Evolutionary conservation across 2,113 vertebrate genomes (phyloP), one percentile per base, ranked within the genome.

Genomic region (Halichoeres trimaculatus): DNA sequence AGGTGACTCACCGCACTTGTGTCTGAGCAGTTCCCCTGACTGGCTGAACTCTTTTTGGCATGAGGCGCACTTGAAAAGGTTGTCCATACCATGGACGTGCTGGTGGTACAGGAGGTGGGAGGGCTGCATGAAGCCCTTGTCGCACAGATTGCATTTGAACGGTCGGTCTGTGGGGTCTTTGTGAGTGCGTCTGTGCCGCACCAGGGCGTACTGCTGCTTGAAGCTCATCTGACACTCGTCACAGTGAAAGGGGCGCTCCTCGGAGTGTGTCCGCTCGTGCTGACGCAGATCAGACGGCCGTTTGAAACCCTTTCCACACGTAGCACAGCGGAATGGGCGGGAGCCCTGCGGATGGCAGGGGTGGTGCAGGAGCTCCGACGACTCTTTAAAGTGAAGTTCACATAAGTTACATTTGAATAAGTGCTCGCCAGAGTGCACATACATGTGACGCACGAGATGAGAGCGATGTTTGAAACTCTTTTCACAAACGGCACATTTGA

Each of bases 381-480:
- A 98, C 92, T 99, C 97, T 73, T 98, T 99, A 91, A 99, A 99
- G 86, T 98, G 97, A 85, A 98, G 87, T 92, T 98, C 97, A 0
- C 98, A 99, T 75, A 97, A 81, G 34, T 97, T 97, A 87, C 98
- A 99, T 86, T 98, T 97, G 92, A 99, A 99, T 51, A 99, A 91
- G 91, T 98, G 97, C 90, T 97, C 96, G 0, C 97, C 97, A 0
- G 97, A 98, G 86, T 99, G 98, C 0, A 97, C 97, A 0, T 98
- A 98, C 98, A 99, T 99, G 91, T 99, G 97, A 57, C 98, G 97
- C 78, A 99, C 96, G 16, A 99, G 94, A 88, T 99, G 97, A 0
- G 97, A 99, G 88, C 98, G 97, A 91, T 99, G 98, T 91, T 99
- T 99, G 84, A 99, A 99, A 88, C 96, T 98, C 93, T 99, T 99